These are phyloP conservation scores for Limnephilus auricula DNA, from an alignment of 2,888 invertebrate genomes.

Conservation along the genomic window DNA sequence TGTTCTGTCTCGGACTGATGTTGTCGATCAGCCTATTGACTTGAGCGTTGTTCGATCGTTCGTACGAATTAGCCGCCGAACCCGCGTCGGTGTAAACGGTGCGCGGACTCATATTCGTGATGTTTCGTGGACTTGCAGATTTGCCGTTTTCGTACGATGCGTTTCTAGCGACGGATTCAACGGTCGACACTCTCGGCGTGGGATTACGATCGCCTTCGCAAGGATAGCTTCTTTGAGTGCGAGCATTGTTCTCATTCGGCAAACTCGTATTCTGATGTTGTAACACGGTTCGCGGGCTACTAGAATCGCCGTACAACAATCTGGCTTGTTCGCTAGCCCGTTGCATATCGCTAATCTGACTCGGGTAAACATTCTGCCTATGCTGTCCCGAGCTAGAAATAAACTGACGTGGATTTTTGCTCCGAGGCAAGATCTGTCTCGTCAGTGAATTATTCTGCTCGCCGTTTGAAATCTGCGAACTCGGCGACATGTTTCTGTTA, in stretches of 20 bases:
- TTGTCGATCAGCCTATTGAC: conserved; percentile 62
- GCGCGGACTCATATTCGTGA: conserved; percentile 72
- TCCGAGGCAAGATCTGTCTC: conserved; percentile 67
- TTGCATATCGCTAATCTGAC: conserved; percentile 63
- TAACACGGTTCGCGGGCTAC: conserved; percentile 61
- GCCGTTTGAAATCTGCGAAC: conserved; percentile 68
- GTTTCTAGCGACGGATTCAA: conserved; percentile 61
- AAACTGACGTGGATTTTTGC: conserved; percentile 67
- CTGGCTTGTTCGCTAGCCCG: conserved; percentile 61
- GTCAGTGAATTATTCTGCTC: conserved; percentile 69
- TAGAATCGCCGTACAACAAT: conserved; percentile 63
- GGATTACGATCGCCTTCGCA: conserved; percentile 44
- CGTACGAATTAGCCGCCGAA: conserved; percentile 70
- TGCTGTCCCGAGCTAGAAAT: conserved; percentile 62
- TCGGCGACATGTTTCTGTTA: conserved; percentile 68
- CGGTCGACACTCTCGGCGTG: conserved; percentile 56
- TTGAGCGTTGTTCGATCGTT: conserved; percentile 66
- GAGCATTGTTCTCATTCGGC: conserved; percentile 55
- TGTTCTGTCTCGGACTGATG: conserved; percentile 60
- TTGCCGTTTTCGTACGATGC: conserved; percentile 70
- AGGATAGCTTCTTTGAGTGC: conserved; percentile 59
- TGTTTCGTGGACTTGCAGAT: conserved; percentile 73
- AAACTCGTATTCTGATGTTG: conserved; percentile 57
- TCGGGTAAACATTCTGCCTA: conserved; percentile 59
- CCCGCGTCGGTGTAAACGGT: conserved; percentile 70